Evolutionary conservation across 2,797 vertebrate genomes (phyloP).

Genomic region (Momotus momota): DNA sequence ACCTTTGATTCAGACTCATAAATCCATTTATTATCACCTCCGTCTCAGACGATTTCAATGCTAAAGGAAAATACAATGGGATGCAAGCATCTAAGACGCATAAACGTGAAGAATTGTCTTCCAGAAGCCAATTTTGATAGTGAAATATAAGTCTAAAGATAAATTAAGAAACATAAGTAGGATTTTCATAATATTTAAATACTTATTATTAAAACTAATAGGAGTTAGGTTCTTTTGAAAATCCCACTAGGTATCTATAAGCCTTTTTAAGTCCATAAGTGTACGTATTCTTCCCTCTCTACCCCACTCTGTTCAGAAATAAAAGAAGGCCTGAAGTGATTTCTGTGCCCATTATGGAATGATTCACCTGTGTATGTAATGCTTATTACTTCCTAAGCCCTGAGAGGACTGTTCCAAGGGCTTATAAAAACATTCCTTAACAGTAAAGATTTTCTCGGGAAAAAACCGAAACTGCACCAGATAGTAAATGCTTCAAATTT

Average conservation of each 20-base stretch:
- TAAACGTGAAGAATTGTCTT: background rate
- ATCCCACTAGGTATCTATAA: background rate
- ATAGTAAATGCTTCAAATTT: background rate
- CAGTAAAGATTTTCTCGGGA: background rate
- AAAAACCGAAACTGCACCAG: background rate
- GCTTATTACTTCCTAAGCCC: background rate
- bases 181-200: background rate
- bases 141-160: background rate
- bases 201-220: background rate
- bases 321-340: background rate
- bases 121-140: background rate
- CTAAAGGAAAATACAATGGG: background rate
- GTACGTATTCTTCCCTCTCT: background rate
- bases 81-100: background rate
- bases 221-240: background rate
- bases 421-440: background rate
- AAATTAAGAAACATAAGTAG: background rate
- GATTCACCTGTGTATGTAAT: background rate
- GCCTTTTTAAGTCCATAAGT: background rate
- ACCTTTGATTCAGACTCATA: background rate
- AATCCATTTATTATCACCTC: background rate
- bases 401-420: background rate
- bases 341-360: background rate
- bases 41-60: background rate
- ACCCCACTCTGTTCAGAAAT: background rate